Percentiles rank a stretch among this genome's conserved stretches.
These are phyloP conservation scores for Camelus dromedarius DNA, from an alignment of 2,113 vertebrate species.

Conservation along the genomic window DNA sequence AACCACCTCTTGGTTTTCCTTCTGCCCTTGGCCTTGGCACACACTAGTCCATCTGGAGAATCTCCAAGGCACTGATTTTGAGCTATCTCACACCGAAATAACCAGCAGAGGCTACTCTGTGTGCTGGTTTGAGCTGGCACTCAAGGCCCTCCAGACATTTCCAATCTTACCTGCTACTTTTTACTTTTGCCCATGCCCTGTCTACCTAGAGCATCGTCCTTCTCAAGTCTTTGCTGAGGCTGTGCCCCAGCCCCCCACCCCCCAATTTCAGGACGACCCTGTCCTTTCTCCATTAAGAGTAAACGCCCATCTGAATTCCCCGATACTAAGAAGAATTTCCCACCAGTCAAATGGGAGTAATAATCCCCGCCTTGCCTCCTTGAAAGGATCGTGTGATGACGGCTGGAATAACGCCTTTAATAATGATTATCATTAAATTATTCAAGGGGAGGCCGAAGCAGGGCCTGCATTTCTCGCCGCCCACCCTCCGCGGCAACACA, in stretches of 20 bases:
- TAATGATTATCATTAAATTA: neutral
- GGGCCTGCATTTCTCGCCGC: rapidly evolving
- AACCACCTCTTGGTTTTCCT: neutral
- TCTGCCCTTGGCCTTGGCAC: neutral
- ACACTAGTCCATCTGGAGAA: neutral
- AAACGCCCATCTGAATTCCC: neutral
- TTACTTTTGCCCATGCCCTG: neutral
- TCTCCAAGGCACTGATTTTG: neutral
- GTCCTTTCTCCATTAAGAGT: neutral
- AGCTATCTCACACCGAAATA: neutral
- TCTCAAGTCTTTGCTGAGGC: neutral
- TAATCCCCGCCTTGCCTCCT: neutral
- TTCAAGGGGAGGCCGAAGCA: neutral
- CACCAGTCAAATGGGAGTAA: neutral
- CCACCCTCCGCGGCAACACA: rapidly evolving
- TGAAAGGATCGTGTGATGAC: neutral
- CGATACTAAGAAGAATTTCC: neutral
- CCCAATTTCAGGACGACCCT: neutral
- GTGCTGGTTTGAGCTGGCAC: neutral
- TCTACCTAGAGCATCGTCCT: neutral
- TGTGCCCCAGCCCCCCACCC: too few species aligned
- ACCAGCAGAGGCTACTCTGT: neutral
- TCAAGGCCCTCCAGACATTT: neutral
- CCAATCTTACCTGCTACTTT: neutral
- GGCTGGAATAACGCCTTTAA: neutral